phyloP scores from a whole-genome alignment of 2,888 invertebrate species.

The Endotricha flammealis region DNA sequence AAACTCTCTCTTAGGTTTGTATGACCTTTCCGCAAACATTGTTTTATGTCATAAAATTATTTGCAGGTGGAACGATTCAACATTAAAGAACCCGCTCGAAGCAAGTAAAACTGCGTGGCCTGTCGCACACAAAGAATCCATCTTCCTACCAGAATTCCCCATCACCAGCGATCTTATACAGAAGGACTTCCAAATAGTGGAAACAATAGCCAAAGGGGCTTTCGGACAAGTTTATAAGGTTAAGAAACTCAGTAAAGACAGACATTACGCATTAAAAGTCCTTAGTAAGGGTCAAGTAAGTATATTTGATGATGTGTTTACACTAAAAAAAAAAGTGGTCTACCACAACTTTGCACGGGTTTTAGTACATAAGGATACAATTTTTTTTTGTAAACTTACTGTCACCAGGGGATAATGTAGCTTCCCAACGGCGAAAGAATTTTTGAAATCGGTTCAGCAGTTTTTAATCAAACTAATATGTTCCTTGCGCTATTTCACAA shows the following conservation, averaged over 20 bases:
- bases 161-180: constrained; percentile 79
- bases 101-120: constrained; percentile 88
- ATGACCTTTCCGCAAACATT: too few relatives aligned
- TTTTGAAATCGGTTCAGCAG: too few relatives aligned
- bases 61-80: constrained; percentile 82
- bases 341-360: too few relatives aligned
- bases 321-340: neutral
- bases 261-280: constrained; percentile 91
- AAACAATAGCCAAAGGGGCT: constrained; percentile 91
- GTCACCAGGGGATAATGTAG: too few relatives aligned
- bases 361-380: too few relatives aligned
- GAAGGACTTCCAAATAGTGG: constrained; percentile 81
- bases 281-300: constrained; percentile 86
- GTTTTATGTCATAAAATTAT: too few relatives aligned
- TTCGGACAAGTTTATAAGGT: constrained; percentile 95
- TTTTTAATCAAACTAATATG: too few relatives aligned
- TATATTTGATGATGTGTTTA: constrained; percentile 2
- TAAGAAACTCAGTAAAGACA: constrained; percentile 79
- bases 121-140: constrained; percentile 87
- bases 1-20: too few relatives aligned
- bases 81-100: constrained; percentile 77
- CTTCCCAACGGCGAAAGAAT: too few relatives aligned
- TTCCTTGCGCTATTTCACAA: neutral
- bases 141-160: constrained; percentile 93
- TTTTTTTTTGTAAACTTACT: too few relatives aligned